These are phyloP conservation scores for Caloenas nicobarica DNA, from an alignment of 2,113 vertebrate species.

Conservation along the genomic window DNA sequence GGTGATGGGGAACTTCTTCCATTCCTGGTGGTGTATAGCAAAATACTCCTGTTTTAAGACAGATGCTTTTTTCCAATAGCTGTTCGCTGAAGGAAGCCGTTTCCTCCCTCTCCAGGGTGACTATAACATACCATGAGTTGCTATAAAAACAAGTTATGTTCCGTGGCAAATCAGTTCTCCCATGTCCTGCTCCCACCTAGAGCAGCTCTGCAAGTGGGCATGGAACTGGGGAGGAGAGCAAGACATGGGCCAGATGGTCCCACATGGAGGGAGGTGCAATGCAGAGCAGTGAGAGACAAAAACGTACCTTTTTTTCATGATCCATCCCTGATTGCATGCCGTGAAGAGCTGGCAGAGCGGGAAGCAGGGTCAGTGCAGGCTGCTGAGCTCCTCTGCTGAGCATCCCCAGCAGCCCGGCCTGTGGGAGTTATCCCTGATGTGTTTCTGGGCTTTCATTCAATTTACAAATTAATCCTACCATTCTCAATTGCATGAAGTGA, in stretches of 20 bases:
- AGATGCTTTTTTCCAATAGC: background rate
- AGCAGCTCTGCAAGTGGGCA: background rate
- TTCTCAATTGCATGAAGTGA: background rate
- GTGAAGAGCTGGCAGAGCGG: background rate
- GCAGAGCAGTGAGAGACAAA: background rate
- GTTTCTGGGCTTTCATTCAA: constrained; percentile 31
- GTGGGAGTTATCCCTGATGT: background rate
- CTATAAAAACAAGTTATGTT: background rate
- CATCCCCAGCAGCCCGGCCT: background rate
- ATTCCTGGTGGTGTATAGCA: background rate
- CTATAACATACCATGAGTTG: rapidly evolving
- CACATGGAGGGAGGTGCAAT: background rate
- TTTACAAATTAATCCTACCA: background rate
- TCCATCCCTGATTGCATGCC: rapidly evolving
- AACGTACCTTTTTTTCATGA: background rate
- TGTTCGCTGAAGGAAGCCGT: background rate
- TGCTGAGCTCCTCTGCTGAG: background rate
- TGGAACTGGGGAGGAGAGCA: background rate
- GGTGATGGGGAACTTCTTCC: background rate
- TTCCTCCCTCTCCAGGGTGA: background rate
- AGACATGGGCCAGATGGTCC: rapidly evolving
- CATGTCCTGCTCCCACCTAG: background rate
- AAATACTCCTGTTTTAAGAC: background rate
- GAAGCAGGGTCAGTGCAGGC: background rate
- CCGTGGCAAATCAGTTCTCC: background rate